These are phyloP conservation scores for Oscheius sp. DNA, from an alignment of 2,888 invertebrate species.

Conservation along the genomic window DNA sequence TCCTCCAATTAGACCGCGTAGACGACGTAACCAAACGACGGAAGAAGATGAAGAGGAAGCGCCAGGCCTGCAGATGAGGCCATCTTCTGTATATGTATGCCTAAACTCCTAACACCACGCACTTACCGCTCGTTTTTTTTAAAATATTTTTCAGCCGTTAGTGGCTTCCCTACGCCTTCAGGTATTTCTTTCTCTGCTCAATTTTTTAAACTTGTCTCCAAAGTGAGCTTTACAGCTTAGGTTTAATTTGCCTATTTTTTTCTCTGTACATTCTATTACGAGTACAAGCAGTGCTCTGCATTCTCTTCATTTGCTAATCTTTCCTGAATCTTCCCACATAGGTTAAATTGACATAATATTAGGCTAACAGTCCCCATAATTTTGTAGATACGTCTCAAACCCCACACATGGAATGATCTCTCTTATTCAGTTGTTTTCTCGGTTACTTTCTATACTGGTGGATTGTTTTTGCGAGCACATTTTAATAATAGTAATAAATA, in stretches of 20 bases:
- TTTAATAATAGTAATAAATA: not conserved
- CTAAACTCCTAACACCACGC: not conserved
- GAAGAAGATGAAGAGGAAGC: constrained; percentile 26
- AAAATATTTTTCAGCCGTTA: not conserved
- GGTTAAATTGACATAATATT: not conserved
- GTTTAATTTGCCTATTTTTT: constrained; percentile 5
- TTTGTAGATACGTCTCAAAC: not conserved
- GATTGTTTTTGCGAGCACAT: not conserved
- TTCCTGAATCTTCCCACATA: not conserved
- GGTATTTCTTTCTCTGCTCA: constrained; percentile 24
- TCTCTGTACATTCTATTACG: constrained; percentile 22
- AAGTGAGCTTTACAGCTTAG: constrained; percentile 29
- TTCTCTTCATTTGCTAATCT: not conserved
- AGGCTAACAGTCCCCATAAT: not conserved
- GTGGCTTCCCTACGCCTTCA: constrained; percentile 12
- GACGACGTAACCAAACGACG: not conserved
- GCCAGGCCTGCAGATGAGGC: constrained; percentile 28
- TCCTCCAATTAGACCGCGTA: constrained; percentile 7
- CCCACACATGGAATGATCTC: not conserved
- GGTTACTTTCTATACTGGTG: not conserved
- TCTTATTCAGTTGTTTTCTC: not conserved
- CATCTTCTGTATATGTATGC: constrained; percentile 1
- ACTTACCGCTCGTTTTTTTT: not conserved
- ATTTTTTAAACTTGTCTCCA: constrained; percentile 30
- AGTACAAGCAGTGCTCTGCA: not conserved